These are phyloP conservation scores for Neotoxoptera formosana DNA, from an alignment of 1,140 invertebrate species.

Conservation along the genomic window DNA sequence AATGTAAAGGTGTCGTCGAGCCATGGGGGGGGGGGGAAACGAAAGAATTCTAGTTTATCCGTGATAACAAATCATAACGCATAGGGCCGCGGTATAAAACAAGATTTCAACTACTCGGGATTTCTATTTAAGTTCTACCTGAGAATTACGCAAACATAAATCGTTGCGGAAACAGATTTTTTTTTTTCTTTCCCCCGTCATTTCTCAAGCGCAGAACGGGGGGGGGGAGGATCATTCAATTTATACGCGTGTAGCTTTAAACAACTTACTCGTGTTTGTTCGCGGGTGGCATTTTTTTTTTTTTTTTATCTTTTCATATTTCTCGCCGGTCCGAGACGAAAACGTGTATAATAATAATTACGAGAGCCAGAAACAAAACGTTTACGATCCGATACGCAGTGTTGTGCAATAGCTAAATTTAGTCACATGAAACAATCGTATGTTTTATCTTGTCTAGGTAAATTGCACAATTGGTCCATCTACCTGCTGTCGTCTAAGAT, in stretches of 20 bases:
- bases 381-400: no score
- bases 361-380: neutral
- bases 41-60: slow-evolving; percentile 31
- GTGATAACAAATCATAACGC: slow-evolving; percentile 49
- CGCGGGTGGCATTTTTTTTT: neutral
- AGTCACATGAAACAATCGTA: no score
- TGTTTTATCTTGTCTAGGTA: no score
- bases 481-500: no score
- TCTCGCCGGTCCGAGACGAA: neutral
- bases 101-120: slow-evolving; percentile 35
- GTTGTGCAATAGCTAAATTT: no score
- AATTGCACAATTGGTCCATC: no score
- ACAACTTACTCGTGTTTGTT: slow-evolving; percentile 25
- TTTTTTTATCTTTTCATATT: neutral
- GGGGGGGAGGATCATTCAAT: slow-evolving; percentile 41
- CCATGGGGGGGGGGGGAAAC: neutral
- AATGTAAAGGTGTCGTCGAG: slow-evolving; percentile 30
- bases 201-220: neutral
- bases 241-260: slow-evolving; percentile 34
- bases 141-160: slow-evolving; percentile 44
- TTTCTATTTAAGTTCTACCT: slow-evolving; percentile 41
- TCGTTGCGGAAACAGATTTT: slow-evolving; percentile 29
- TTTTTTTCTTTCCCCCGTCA: neutral
- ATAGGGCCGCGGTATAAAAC: neutral
- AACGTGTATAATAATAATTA: neutral